phyloP scores from a whole-genome alignment of 2,888 invertebrate genomes.

The Ceratothoa steindachneri region DNA sequence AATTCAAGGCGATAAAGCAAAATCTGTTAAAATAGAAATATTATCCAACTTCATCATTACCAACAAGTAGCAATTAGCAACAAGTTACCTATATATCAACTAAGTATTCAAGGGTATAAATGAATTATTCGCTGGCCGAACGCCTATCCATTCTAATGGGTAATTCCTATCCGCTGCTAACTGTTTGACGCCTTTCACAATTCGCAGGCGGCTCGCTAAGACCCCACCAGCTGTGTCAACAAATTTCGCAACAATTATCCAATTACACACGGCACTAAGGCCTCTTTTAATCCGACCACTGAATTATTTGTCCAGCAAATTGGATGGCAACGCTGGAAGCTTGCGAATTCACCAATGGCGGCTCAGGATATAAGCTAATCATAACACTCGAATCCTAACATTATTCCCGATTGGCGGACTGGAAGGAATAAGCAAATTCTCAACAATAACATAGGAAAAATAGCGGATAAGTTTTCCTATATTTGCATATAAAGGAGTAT shows the following conservation, averaged over 20 bases:
- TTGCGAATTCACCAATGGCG: slow-evolving; percentile 29
- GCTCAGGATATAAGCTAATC: slow-evolving; percentile 28
- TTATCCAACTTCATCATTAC: too few species aligned
- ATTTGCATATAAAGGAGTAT: slow-evolving; percentile 1
- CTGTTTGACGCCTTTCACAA: too few species aligned
- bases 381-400: slow-evolving; percentile 30
- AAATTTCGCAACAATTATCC: slow-evolving; percentile 45
- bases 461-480: slow-evolving; percentile 10
- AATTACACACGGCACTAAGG: slow-evolving; percentile 41
- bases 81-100: too few species aligned
- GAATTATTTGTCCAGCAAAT: slow-evolving; percentile 44
- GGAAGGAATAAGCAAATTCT: slow-evolving; percentile 28
- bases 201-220: too few species aligned
- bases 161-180: too few species aligned
- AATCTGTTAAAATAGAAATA: too few species aligned
- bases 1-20: too few species aligned
- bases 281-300: slow-evolving; percentile 26
- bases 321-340: slow-evolving; percentile 31
- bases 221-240: slow-evolving; percentile 40
- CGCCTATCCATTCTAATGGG: too few species aligned
- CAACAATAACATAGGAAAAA: slow-evolving; percentile 39
- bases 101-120: too few species aligned
- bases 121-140: too few species aligned
- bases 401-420: slow-evolving; percentile 27
- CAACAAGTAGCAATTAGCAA: too few species aligned